Percentiles rank a stretch among this genome's conserved stretches.
These are phyloP conservation scores for Dryococelus australis DNA, from an alignment of 2,888 invertebrate genomes.

Conservation along the genomic window DNA sequence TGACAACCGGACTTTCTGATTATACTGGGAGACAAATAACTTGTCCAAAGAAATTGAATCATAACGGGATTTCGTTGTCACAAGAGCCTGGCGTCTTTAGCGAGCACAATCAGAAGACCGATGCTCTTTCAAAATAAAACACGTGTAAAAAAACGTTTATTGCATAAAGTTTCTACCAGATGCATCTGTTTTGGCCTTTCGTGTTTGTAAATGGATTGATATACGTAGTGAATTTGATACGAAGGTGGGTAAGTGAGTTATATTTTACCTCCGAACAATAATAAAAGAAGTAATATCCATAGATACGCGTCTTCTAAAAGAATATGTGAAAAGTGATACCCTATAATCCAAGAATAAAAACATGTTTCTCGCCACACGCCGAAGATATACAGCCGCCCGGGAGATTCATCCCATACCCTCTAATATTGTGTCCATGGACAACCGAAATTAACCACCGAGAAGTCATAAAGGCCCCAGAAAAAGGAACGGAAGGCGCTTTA, in stretches of 20 bases:
- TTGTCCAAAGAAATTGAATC: no score
- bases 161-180: no score
- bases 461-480: background rate
- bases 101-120: no score
- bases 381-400: background rate
- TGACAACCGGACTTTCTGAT: no score
- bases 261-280: background rate
- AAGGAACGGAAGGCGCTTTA: background rate
- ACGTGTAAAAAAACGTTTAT: no score
- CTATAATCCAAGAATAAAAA: background rate
- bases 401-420: no score
- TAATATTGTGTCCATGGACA: no score
- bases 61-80: no score
- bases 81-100: no score
- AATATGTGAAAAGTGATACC: background rate
- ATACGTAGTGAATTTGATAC: background rate
- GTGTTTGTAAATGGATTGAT: background rate
- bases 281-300: background rate
- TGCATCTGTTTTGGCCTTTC: no score
- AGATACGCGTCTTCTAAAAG: background rate
- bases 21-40: no score
- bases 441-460: background rate
- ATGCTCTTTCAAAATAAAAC: no score
- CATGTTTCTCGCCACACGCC: background rate
- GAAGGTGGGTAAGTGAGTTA: background rate